Base-by-base conservation (phyloP, 2,888 invertebrate species). In the Drosophila engyochracea region DNA sequence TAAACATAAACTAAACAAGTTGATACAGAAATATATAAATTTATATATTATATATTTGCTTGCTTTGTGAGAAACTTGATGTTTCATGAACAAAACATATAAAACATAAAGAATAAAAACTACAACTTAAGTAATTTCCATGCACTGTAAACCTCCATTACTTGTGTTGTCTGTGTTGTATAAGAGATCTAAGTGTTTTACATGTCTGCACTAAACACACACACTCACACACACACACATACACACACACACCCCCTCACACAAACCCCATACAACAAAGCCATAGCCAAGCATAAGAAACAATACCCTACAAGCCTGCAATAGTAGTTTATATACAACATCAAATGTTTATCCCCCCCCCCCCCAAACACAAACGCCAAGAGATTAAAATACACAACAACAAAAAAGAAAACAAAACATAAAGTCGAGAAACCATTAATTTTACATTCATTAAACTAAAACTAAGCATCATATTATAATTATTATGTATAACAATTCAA, bases 261-360 rank as follows among this genome's bases (percentile, higher is more conserved):
- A 30, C n/a, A 7, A 31, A 33, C 51, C 7, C 10, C 28, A 19
- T 31, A n/a, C 47, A 53, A 60, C 67, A 70, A 63, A 33, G 71
- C 58, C 63, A 72, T 72, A 72, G 70, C 57, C 55, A 62, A 70
- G 52, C 69, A 37, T 52, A 41, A 25, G 35, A 44, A 53, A 53
- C 39, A 58, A 63, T 53, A 33, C 60, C 53, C 44, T 25, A 39
- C 28, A 61, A 78, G 41, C 70, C 81, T 82, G 84, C 86, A 86
- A 86, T 86, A 84, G 85, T 84, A 85, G 85, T 75, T 82, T 82
- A 73, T 69, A 79, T 73, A 73, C 49, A 74, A 82, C 79, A 79
- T 73, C 44, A 76, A 81, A 79, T 74, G 79, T 82, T 85, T 63
- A 62, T 5, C n/a, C n/a, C n/a, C n/a, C n/a, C n/a, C n/a, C 19